These are phyloP conservation scores for Dreissena rostriformis DNA, from an alignment of 1,140 invertebrate genomes.

Conservation along the genomic window DNA sequence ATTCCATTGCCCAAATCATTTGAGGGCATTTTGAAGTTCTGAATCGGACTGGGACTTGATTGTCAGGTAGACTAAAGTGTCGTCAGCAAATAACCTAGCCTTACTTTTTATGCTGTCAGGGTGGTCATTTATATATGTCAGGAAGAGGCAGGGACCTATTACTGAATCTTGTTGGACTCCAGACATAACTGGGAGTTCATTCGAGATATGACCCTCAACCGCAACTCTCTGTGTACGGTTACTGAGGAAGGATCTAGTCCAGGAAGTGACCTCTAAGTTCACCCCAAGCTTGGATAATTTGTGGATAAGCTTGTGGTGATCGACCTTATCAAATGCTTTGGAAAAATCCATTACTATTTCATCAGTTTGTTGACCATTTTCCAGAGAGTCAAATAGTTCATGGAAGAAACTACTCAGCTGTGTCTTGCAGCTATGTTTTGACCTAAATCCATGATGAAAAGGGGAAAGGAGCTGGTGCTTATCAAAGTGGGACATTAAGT, in stretches of 20 bases:
- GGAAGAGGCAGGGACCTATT: conserved; percentile 20
- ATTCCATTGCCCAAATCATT: conserved; percentile 29
- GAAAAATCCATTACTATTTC: not conserved
- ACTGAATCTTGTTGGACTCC: conserved; percentile 21
- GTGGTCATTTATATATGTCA: conserved; percentile 23
- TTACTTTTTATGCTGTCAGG: not conserved
- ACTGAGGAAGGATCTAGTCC: conserved; percentile 13
- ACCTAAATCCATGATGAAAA: conserved; percentile 44
- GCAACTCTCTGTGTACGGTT: conserved; percentile 30
- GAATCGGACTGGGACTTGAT: not conserved
- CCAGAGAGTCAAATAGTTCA: conserved; percentile 29
- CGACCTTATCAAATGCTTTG: conserved; percentile 24
- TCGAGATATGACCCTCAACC: conserved; percentile 8
- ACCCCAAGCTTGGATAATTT: conserved; percentile 4
- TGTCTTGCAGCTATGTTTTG: conserved; percentile 52
- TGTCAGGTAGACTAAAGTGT: conserved; percentile 12
- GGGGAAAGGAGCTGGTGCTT: conserved; percentile 21
- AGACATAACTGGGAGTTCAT: conserved; percentile 6
- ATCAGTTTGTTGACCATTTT: conserved; percentile 40
- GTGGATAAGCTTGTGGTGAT: conserved; percentile 15
- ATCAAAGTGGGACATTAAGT: conserved; percentile 33
- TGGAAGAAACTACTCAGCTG: conserved; percentile 39
- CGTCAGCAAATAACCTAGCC: conserved; percentile 9
- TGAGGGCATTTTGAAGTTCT: not conserved
- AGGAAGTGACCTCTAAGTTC: conserved; percentile 5